Conservation (phyloP, 2,113 vertebrate genomes). For the Apaloderma vittatum region DNA sequence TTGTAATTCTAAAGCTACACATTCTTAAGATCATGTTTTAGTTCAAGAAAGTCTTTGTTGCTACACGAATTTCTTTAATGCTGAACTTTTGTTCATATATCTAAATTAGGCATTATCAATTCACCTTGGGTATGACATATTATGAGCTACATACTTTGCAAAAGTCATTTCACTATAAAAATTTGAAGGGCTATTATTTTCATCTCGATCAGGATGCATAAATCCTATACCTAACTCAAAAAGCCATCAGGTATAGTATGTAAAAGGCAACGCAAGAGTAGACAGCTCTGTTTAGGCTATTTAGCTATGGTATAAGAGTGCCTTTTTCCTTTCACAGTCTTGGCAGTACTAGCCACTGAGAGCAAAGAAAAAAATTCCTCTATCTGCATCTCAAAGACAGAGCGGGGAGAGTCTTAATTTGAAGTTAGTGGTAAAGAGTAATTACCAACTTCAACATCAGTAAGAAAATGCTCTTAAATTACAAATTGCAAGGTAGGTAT, state of each 20-base stretch:
- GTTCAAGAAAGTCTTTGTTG: background rate
- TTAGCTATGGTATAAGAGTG: background rate
- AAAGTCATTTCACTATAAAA: background rate
- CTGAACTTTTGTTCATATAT: background rate
- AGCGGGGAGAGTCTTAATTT: background rate
- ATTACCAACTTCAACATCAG: background rate
- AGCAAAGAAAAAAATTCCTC: background rate
- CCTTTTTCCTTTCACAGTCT: background rate
- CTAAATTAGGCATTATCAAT: background rate
- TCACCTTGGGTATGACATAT: background rate
- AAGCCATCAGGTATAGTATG: no score
- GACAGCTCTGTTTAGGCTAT: background rate
- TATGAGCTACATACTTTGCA: background rate
- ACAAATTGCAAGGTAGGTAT: background rate
- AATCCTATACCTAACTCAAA: background rate
- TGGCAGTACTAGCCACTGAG: background rate
- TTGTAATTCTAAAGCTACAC: background rate
- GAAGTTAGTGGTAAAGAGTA: slow-evolving; percentile 9
- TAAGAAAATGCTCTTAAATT: slow-evolving; percentile 10
- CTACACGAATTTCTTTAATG: background rate
- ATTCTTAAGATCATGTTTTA: background rate
- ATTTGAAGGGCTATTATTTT: slow-evolving; percentile 5
- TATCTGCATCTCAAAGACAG: background rate
- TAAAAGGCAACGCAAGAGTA: background rate
- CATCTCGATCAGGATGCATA: background rate